Evolutionary conservation across 2,797 vertebrate species (phyloP).

Genomic region (Crenuchus spilurus): DNA sequence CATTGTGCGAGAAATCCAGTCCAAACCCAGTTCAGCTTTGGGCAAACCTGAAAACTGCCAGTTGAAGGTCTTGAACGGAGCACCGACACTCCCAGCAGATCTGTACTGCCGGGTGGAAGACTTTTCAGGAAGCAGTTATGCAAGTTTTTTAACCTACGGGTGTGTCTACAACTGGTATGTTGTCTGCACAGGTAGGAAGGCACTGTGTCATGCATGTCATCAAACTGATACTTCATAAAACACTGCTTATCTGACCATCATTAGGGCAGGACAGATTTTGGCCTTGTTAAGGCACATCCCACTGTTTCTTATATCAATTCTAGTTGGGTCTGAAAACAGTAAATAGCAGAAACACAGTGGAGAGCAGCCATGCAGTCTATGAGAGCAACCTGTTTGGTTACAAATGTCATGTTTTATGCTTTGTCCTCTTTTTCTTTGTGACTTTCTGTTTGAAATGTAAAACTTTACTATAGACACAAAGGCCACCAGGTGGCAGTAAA

Average conservation of each 20-base stretch:
- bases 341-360: too few species aligned
- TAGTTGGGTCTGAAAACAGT: too few species aligned
- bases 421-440: too few species aligned
- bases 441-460: too few species aligned
- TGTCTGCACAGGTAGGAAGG: background rate
- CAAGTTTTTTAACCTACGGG: background rate
- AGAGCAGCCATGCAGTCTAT: too few species aligned
- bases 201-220: too few species aligned
- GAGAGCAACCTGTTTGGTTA: too few species aligned
- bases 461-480: too few species aligned
- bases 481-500: too few species aligned
- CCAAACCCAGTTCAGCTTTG: background rate
- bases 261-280: background rate
- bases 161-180: background rate
- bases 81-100: background rate
- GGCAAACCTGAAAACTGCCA: background rate
- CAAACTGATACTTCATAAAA: background rate
- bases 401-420: too few species aligned
- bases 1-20: constrained; percentile 56
- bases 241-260: background rate
- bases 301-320: too few species aligned
- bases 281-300: too few species aligned
- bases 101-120: background rate
- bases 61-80: background rate
- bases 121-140: background rate